Evolutionary conservation across 64 coral and sea anemone species (phyloP).

Genomic region (Actinia equina): DNA sequence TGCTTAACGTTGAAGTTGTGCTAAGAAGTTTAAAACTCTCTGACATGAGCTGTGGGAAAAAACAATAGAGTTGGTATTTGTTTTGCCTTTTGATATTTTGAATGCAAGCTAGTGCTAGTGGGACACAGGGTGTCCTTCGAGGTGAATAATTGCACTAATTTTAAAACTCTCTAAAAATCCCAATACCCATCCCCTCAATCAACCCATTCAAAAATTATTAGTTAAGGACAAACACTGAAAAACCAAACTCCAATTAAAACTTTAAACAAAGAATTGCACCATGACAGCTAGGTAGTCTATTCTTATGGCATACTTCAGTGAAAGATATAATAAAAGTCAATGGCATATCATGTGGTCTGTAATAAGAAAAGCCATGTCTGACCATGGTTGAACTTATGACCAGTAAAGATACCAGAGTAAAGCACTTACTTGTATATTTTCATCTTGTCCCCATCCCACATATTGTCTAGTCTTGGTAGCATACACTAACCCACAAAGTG

Average conservation of each 20-base stretch:
- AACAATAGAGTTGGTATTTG: not conserved
- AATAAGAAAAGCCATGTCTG: not conserved
- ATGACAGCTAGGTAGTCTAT: not conserved
- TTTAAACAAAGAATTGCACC: not conserved
- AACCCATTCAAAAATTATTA: too few species aligned
- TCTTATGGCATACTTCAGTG: not conserved
- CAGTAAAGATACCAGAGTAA: too few species aligned
- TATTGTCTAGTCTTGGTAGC: slow-evolving; percentile 67
- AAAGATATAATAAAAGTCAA: not conserved
- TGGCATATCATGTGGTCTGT: not conserved
- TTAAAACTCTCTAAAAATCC: too few species aligned
- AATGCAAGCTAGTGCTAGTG: too few species aligned
- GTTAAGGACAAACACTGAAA: too few species aligned
- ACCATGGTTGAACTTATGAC: not conserved
- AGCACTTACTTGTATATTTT: slow-evolving; percentile 67
- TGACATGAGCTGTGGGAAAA: slow-evolving; percentile 58
- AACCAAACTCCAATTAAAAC: not conserved
- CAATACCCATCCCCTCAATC: too few species aligned
- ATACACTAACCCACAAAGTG: slow-evolving; percentile 66
- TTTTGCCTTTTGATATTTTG: too few species aligned
- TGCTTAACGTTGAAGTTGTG: slow-evolving; percentile 59
- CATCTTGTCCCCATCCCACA: slow-evolving; percentile 78
- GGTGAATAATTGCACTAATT: too few species aligned
- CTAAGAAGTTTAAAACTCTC: slow-evolving; percentile 69
- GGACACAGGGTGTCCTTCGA: too few species aligned